A percentile compares a stretch with the other conserved stretches of the same genome.
Conservation (phyloP, 1,140 invertebrate genomes). For the Drosophila aff. region DNA sequence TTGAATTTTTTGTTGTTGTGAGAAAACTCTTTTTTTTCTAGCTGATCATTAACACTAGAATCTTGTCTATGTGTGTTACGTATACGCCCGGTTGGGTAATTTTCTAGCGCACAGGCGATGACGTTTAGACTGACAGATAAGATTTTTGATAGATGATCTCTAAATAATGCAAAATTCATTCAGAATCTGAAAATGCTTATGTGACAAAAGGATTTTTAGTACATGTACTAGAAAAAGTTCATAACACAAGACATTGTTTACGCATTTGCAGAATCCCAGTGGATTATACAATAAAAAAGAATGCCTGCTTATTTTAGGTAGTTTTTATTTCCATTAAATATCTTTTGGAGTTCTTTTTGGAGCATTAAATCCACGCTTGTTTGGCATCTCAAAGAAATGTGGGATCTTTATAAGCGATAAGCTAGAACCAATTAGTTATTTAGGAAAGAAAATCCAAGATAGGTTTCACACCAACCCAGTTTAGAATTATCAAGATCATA, state of each 20-base stretch:
- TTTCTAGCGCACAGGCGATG: conserved; percentile 47
- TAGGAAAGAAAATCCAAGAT: background rate
- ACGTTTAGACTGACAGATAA: conserved; percentile 41
- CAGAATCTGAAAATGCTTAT: background rate
- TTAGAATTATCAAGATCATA: background rate
- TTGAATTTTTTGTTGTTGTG: conserved; percentile 32
- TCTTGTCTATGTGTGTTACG: conserved; percentile 53
- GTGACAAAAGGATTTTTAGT: background rate
- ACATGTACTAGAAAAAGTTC: background rate
- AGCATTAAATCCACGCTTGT: background rate
- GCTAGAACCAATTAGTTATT: background rate
- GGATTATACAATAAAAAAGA: background rate
- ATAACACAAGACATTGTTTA: background rate
- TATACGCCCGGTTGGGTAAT: conserved; percentile 63
- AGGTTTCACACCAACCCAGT: background rate
- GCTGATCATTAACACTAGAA: conserved; percentile 40
- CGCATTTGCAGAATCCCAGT: background rate
- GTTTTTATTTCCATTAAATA: background rate
- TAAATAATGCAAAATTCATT: conserved; percentile 7
- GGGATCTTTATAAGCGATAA: background rate
- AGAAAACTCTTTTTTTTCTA: conserved; percentile 22
- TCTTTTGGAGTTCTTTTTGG: background rate
- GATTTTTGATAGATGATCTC: conserved; percentile 46
- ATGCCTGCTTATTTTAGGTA: background rate
- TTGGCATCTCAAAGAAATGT: background rate